phyloP scores from a whole-genome alignment of 2,113 vertebrate species.

The Tylochromis polylepis region DNA sequence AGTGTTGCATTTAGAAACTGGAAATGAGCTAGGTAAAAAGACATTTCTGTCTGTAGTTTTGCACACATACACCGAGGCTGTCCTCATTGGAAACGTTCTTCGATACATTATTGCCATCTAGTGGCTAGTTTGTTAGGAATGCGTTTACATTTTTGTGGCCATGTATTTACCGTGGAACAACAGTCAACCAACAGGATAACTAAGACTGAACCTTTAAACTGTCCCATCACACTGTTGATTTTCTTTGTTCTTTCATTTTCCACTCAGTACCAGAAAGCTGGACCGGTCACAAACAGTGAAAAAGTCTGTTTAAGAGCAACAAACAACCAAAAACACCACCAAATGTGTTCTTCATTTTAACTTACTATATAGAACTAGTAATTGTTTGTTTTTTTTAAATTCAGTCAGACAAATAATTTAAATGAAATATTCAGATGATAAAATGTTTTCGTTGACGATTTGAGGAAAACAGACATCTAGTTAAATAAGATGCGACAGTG shows the following conservation, averaged over 20 bases:
- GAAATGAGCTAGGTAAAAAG: conserved; percentile 1
- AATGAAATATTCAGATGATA: background rate
- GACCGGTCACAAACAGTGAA: background rate
- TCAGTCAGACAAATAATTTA: background rate
- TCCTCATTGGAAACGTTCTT: background rate
- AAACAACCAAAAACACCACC: background rate
- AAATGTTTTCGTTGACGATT: background rate
- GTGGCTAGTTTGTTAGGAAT: conserved; percentile 15
- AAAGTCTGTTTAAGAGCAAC: background rate
- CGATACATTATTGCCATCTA: conserved; percentile 56
- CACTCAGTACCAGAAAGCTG: background rate
- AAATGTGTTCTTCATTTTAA: background rate
- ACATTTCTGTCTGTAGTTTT: background rate
- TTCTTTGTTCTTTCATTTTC: background rate
- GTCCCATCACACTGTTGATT: background rate
- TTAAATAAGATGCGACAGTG: background rate
- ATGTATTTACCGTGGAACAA: background rate
- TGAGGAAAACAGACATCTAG: background rate
- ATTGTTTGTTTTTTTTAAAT: background rate
- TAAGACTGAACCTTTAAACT: background rate
- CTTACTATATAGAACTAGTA: background rate
- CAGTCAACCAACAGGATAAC: background rate
- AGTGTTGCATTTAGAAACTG: conserved; percentile 11
- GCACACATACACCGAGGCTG: background rate
- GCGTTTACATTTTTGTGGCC: background rate